phyloP scores from a whole-genome alignment of 2,888 invertebrate genomes.

The Caenorhabditis sp. region DNA sequence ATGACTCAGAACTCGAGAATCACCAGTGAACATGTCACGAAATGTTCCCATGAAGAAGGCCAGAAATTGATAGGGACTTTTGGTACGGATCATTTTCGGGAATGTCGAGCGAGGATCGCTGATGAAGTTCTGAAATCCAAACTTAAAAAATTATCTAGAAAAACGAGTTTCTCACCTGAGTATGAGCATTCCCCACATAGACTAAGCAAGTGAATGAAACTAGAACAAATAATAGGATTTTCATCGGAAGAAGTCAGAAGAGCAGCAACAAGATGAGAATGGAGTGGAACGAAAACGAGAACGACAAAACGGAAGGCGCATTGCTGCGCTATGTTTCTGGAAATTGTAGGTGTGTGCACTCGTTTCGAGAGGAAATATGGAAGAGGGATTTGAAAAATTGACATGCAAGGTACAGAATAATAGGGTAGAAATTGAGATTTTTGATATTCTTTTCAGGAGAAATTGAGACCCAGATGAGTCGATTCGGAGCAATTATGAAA shows the following conservation, averaged over 20 bases:
- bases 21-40: slow-evolving; percentile 29
- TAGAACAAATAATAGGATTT: slow-evolving; percentile 2
- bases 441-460: no score
- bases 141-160: no score
- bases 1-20: slow-evolving; percentile 15
- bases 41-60: slow-evolving; percentile 46
- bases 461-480: no score
- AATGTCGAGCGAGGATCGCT: slow-evolving; percentile 40
- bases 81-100: slow-evolving; percentile 37
- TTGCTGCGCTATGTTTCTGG: slow-evolving; percentile 15
- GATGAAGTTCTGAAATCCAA: slow-evolving; percentile 28
- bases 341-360: slow-evolving; percentile 22
- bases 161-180: slow-evolving; percentile 16
- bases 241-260: slow-evolving; percentile 1
- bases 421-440: not conserved
- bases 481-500: no score
- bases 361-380: not conserved
- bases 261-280: not conserved
- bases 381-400: not conserved
- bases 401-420: slow-evolving; percentile 12
- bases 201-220: not conserved
- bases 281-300: not conserved
- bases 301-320: not conserved
- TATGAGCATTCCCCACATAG: not conserved
- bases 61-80: slow-evolving; percentile 20